Conservation (phyloP, 2,888 invertebrate genomes). For the Phytoseiulus persimilis region DNA sequence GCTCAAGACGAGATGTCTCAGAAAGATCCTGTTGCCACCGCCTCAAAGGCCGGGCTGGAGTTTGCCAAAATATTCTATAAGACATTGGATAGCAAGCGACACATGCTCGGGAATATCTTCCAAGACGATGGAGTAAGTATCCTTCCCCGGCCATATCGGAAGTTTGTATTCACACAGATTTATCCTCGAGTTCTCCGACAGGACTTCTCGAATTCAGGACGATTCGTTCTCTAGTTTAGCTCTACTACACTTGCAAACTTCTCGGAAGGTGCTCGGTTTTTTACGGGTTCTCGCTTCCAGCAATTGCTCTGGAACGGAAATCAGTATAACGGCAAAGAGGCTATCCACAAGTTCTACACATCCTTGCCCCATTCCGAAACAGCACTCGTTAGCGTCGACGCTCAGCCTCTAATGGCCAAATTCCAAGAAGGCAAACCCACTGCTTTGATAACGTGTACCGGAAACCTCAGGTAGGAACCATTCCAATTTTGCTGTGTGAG, state of each 20-base stretch:
- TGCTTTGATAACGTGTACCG: conserved; percentile 72
- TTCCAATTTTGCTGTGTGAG: too few species aligned
- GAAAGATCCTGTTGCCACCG: conserved; percentile 60
- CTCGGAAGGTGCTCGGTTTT: too few species aligned
- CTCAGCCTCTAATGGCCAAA: conserved; percentile 68
- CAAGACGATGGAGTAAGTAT: conserved; percentile 13
- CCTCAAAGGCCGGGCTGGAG: conserved; percentile 74
- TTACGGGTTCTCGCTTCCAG: not conserved
- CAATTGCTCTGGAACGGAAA: conserved; percentile 83
- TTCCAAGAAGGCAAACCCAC: conserved; percentile 60
- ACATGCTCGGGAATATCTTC: conserved; percentile 54
- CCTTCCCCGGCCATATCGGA: not conserved
- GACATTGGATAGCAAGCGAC: conserved; percentile 73
- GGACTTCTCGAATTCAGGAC: too few species aligned
- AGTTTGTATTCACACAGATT: too few species aligned
- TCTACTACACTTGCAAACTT: too few species aligned
- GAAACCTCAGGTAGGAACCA: conserved; percentile 65
- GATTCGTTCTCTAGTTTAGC: too few species aligned
- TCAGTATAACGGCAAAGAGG: conserved; percentile 66
- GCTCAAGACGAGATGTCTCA: not conserved
- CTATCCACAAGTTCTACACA: conserved; percentile 74
- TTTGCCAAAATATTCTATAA: conserved; percentile 83
- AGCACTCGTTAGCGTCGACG: conserved; percentile 67
- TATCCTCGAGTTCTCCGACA: too few species aligned
- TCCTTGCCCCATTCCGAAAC: conserved; percentile 74